Evolutionary conservation across 2,113 vertebrate genomes (phyloP).

Genomic region (Epinephelus cyanopodus): DNA sequence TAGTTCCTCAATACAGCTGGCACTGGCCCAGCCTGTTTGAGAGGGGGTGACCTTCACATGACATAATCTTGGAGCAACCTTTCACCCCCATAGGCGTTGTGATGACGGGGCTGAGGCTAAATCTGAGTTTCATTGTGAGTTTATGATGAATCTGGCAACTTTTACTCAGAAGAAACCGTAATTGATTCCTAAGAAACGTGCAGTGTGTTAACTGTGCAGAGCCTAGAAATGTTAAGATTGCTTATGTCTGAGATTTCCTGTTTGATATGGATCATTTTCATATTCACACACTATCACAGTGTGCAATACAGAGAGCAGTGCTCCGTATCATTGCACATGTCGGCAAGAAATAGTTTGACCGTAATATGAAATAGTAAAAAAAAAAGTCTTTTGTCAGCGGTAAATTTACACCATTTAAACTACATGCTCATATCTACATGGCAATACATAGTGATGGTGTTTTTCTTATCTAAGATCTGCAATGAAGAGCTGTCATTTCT

Average conservation of each 20-base stretch:
- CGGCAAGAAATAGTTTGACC: slow-evolving; percentile 35
- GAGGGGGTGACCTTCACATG: slow-evolving; percentile 42
- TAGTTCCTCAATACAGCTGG: slow-evolving; percentile 13
- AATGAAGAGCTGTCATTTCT: slow-evolving; percentile 15
- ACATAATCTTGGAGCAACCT: slow-evolving; percentile 54
- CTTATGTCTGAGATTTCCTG: neutral
- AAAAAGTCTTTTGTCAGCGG: slow-evolving; percentile 20
- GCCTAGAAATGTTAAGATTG: neutral
- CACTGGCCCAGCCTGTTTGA: slow-evolving; percentile 21
- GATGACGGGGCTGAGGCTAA: slow-evolving; percentile 2
- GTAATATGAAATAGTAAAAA: slow-evolving; percentile 8
- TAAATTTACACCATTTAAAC: slow-evolving; percentile 19
- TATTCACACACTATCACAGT: neutral
- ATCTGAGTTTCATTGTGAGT: neutral
- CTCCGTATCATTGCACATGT: slow-evolving; percentile 13
- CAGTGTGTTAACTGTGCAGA: neutral
- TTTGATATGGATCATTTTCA: slow-evolving; percentile 5
- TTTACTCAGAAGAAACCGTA: neutral
- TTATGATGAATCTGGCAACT: neutral
- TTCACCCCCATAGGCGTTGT: slow-evolving; percentile 53
- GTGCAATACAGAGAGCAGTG: neutral
- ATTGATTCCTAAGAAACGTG: neutral
- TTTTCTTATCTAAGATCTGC: slow-evolving; percentile 33
- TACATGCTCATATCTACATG: slow-evolving; percentile 1
- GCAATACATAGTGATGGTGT: neutral